A percentile compares a stretch with the other conserved stretches of the same genome.
Evolutionary conservation across 2,797 vertebrate genomes (phyloP).

Genomic region (Sciaenops ocellatus): DNA sequence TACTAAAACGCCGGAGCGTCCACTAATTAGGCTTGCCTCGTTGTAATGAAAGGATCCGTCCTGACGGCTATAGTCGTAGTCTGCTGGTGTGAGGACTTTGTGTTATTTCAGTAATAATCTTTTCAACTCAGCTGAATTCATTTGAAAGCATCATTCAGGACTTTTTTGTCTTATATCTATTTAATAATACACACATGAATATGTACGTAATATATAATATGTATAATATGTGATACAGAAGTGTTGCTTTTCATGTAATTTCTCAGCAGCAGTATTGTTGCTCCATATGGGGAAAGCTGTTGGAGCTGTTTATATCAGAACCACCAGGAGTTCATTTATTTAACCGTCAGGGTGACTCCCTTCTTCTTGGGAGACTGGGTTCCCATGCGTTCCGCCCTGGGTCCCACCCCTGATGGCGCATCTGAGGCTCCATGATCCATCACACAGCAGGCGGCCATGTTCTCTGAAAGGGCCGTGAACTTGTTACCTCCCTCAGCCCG

Average conservation of each 20-base stretch:
- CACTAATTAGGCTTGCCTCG: neutral
- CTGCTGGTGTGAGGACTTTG: neutral
- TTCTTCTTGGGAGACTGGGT: constrained; percentile 51
- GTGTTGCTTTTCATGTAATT: neutral
- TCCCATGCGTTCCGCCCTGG: constrained; percentile 60
- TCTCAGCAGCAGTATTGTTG: constrained; percentile 13
- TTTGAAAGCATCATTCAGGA: neutral
- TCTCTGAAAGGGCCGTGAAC: constrained; percentile 78
- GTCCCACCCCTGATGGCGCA: constrained; percentile 55
- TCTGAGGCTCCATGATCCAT: constrained; percentile 73
- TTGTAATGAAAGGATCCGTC: neutral
- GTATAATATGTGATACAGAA: neutral
- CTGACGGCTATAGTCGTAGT: neutral
- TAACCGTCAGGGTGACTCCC: constrained; percentile 39
- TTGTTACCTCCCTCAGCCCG: constrained; percentile 75
- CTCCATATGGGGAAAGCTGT: constrained; percentile 42
- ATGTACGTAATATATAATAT: no score
- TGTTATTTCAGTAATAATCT: neutral
- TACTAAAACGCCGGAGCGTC: neutral
- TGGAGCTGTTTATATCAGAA: constrained; percentile 41
- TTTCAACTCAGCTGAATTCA: neutral
- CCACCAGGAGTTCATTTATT: constrained; percentile 51
- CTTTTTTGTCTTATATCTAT: neutral
- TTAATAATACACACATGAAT: neutral
- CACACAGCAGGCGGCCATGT: constrained; percentile 75